Percentiles rank a stretch among this genome's conserved stretches.
Conservation (phyloP, 2,888 invertebrate genomes). For the Cosmia pyralina region DNA sequence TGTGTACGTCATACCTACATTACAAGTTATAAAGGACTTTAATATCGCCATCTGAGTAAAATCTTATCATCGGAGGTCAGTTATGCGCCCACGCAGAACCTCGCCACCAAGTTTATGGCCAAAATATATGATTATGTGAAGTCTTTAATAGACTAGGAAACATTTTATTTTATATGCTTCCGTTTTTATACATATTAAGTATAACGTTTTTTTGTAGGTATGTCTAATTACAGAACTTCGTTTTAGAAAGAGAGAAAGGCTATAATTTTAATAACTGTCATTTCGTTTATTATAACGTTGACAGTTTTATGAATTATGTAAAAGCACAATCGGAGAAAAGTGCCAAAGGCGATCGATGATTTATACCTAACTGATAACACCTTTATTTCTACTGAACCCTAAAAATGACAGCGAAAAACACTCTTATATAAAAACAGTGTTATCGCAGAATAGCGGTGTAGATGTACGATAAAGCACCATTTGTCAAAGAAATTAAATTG, state of each 20-base stretch:
- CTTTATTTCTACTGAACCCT: slow-evolving; percentile 1
- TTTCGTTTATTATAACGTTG: slow-evolving; percentile 36
- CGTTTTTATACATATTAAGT: slow-evolving; percentile 36
- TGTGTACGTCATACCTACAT: neutral
- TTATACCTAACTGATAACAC: neutral
- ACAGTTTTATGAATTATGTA: slow-evolving; percentile 38
- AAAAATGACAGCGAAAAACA: neutral
- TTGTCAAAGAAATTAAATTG: slow-evolving; percentile 38
- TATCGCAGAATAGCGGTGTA: slow-evolving; percentile 18
- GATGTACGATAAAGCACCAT: slow-evolving; percentile 27
- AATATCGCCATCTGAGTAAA: slow-evolving; percentile 1
- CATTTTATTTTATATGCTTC: slow-evolving; percentile 40
- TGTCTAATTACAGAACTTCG: neutral
- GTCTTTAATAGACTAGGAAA: slow-evolving; percentile 52
- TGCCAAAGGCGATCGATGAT: neutral
- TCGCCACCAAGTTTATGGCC: slow-evolving; percentile 64
- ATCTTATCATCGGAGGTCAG: slow-evolving; percentile 37
- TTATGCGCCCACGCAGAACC: slow-evolving; percentile 72
- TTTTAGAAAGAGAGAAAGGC: slow-evolving; percentile 8
- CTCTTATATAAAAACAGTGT: neutral
- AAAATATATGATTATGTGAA: slow-evolving; percentile 59
- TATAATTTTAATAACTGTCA: slow-evolving; percentile 11
- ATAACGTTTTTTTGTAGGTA: slow-evolving; percentile 9
- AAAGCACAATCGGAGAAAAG: neutral
- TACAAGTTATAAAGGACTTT: slow-evolving; percentile 4